These are phyloP conservation scores for Philaethria dido DNA, from an alignment of 2,888 invertebrate species.

Conservation along the genomic window DNA sequence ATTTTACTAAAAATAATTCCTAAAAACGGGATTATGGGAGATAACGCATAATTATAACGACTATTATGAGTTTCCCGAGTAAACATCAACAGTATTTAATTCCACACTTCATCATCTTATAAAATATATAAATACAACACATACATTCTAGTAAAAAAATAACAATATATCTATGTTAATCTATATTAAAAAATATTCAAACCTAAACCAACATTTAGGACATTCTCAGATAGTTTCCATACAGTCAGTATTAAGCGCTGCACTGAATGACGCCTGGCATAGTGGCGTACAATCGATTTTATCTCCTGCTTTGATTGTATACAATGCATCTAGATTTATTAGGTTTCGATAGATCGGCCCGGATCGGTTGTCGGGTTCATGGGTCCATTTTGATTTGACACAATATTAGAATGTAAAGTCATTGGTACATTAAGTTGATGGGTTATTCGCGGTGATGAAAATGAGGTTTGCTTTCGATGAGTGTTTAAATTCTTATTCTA, in stretches of 20 bases:
- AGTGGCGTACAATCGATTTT: constrained; percentile 38
- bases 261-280: constrained; percentile 25
- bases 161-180: too few species aligned
- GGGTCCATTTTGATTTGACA: constrained; percentile 20
- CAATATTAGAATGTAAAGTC: constrained; percentile 13
- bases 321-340: constrained; percentile 39
- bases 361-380: constrained; percentile 19
- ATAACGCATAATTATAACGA: too few species aligned
- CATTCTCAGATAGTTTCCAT: background rate
- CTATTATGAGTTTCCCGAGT: too few species aligned
- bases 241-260: constrained; percentile 51
- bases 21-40: too few species aligned
- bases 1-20: too few species aligned
- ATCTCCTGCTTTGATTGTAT: constrained; percentile 32
- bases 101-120: too few species aligned
- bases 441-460: background rate
- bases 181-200: too few species aligned
- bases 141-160: too few species aligned
- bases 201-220: background rate
- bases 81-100: too few species aligned
- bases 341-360: constrained; percentile 38
- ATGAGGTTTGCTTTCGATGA: too few species aligned
- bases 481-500: too few species aligned
- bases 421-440: background rate
- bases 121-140: too few species aligned